phyloP scores from a whole-genome alignment of 2,888 invertebrate species.

The Cabera pusaria region DNA sequence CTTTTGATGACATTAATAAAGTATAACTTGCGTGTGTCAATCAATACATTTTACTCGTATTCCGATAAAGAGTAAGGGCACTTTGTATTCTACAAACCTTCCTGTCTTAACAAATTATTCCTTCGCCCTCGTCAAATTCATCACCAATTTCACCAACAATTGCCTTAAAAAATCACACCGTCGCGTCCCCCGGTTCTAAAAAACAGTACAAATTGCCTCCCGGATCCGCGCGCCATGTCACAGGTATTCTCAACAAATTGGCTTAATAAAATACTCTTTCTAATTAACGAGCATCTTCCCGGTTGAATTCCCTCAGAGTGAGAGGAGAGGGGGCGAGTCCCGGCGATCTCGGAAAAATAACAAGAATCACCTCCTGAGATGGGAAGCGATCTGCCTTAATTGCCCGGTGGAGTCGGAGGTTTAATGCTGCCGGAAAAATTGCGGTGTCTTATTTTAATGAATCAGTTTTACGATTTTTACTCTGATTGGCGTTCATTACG shows the following conservation, averaged over 20 bases:
- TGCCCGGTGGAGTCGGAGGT: constrained; percentile 38
- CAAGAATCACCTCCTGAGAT: constrained; percentile 71
- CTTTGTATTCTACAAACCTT: no score
- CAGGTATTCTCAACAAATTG: constrained; percentile 79
- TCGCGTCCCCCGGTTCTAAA: constrained; percentile 39
- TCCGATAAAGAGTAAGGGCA: no score
- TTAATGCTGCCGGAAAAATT: constrained; percentile 24
- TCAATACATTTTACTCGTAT: no score
- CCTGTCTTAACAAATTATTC: no score
- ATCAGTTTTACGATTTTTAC: constrained; percentile 12
- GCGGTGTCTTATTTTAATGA: constrained; percentile 27
- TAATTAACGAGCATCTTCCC: constrained; percentile 64
- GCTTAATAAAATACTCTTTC: constrained; percentile 75
- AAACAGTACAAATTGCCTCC: constrained; percentile 39
- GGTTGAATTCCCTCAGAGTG: constrained; percentile 31
- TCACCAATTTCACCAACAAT: constrained; percentile 30
- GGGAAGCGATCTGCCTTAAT: constrained; percentile 70
- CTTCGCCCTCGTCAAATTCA: constrained; percentile 24
- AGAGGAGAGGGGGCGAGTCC: constrained; percentile 30
- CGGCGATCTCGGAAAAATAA: constrained; percentile 59
- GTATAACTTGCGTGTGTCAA: no score
- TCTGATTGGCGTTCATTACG: constrained; percentile 16
- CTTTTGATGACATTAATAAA: no score
- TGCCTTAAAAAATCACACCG: constrained; percentile 34
- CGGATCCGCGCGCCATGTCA: constrained; percentile 23